A percentile compares a stretch with the other conserved stretches of the same genome.
Evolutionary conservation across 2,113 vertebrate genomes (phyloP).

Genomic region (Cephalopholis sonnerati): DNA sequence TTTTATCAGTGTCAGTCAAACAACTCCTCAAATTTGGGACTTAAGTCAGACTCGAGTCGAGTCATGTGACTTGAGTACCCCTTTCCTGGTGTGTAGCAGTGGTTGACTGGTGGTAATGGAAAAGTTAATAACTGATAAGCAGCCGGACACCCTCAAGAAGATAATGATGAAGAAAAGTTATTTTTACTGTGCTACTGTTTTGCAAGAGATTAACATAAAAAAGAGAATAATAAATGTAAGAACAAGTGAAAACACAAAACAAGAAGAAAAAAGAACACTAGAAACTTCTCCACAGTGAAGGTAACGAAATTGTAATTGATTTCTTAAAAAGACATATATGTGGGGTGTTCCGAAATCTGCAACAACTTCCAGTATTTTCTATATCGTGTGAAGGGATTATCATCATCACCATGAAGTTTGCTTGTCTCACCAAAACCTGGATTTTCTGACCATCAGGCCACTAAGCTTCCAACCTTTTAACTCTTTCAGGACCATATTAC

Average conservation of each 20-base stretch:
- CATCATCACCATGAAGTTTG: neutral
- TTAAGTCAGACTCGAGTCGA: too few relatives aligned
- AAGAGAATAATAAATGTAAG: neutral
- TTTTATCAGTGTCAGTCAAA: too few relatives aligned
- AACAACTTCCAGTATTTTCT: neutral
- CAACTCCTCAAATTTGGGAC: too few relatives aligned
- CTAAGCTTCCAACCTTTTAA: too few relatives aligned
- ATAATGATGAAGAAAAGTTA: neutral
- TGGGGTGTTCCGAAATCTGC: neutral
- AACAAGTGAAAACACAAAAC: neutral
- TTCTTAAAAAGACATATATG: neutral
- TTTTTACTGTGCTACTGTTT: neutral
- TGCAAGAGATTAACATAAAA: neutral
- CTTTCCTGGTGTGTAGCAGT: too few relatives aligned
- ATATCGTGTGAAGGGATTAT: neutral
- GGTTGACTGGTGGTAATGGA: neutral
- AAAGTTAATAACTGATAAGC: neutral
- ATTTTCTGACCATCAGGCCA: neutral
- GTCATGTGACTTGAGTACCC: too few relatives aligned
- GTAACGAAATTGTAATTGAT: neutral
- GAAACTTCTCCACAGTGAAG: neutral
- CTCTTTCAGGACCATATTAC: constrained; percentile 90
- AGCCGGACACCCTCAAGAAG: too few relatives aligned
- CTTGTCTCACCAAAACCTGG: neutral
- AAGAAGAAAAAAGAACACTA: neutral